Evolutionary conservation across 2,888 invertebrate species (phyloP).

Genomic region (Neoaliturus tenellus): DNA sequence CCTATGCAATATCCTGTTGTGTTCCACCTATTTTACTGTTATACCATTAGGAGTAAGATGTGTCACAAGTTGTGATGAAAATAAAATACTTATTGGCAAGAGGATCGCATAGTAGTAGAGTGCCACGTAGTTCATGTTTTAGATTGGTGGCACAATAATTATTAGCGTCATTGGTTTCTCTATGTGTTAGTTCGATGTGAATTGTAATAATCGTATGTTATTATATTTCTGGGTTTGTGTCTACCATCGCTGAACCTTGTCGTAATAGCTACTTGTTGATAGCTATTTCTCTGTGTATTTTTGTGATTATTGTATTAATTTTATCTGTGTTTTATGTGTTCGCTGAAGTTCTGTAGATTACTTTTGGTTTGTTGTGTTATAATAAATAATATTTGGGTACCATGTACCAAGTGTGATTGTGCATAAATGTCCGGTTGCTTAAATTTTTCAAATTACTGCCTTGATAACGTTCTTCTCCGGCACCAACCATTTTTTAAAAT

Average conservation of each 20-base stretch:
- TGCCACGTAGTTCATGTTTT: constrained; percentile 38
- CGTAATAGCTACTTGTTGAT: constrained; percentile 9
- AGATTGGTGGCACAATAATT: constrained; percentile 41
- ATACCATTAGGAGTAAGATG: constrained; percentile 46
- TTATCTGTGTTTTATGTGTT: constrained; percentile 36
- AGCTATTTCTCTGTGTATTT: constrained; percentile 29
- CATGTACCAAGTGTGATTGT: constrained; percentile 35
- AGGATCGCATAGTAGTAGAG: constrained; percentile 20
- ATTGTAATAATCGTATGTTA: background rate
- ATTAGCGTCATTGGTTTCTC: constrained; percentile 25
- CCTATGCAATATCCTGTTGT: constrained; percentile 34
- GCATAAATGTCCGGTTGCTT: background rate
- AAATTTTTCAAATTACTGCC: too few relatives aligned
- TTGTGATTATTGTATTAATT: constrained; percentile 35
- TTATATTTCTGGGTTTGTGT: background rate
- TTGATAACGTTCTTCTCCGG: too few relatives aligned
- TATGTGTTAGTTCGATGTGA: constrained; percentile 30
- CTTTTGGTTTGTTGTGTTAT: constrained; percentile 41
- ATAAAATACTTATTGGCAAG: constrained; percentile 46
- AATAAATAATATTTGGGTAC: constrained; percentile 19
- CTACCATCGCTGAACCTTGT: background rate
- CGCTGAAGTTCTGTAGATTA: background rate
- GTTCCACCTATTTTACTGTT: constrained; percentile 17
- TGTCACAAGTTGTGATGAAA: constrained; percentile 42
- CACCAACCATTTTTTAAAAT: too few relatives aligned